Evolutionary conservation across 2,888 invertebrate species (phyloP), one percentile per base, ranked within the genome.

Genomic region (Eurytoma adleriae): DNA sequence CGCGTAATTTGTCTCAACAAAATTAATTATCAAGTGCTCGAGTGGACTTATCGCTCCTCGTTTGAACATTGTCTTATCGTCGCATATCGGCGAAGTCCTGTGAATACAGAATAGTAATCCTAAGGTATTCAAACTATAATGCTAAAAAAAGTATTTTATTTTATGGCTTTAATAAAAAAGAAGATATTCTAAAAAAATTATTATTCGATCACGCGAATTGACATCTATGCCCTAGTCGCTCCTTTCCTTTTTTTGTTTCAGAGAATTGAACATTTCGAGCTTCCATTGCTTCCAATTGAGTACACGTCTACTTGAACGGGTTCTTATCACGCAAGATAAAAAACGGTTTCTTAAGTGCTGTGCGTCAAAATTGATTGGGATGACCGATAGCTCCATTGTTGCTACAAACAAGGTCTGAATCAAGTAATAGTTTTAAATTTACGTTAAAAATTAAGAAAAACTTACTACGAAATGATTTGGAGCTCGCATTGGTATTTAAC

Each of bases 111-210:
- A 54, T 40, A 40, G 40, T 10, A 40, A 62, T 72, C 50, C 69
- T 61, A 66, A 75, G n/a, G 75, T 71, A 78, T 78, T 74, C 61
- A 68, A 20, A 73, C 30, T 14, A 67, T 75, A 50, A 67, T 20
- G 20, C 61, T 68, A 40, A 74, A 40, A 30, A 69, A 68, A 64
- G 40, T 78, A 75, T 75, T 71, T 75, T 75, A 78, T 71, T 71
- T 81, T 75, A 80, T 71, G 16, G 66, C 71, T 78, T 78, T 78
- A 81, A 81, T 80, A 74, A 74, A 68, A 79, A 24, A 70, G 52
- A 67, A 27, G 3, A n/a, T n/a, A 54, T 72, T 50, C 54, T 61
- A 68, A 54, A 24, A 66, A 61, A 61, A 71, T 24, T 10, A 16
- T 12, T 50, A 2, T 10, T 27, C 50, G 7, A 20, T 64, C 52